Base-by-base conservation (phyloP, 2,113 vertebrate species). In the Camelus dromedarius region DNA sequence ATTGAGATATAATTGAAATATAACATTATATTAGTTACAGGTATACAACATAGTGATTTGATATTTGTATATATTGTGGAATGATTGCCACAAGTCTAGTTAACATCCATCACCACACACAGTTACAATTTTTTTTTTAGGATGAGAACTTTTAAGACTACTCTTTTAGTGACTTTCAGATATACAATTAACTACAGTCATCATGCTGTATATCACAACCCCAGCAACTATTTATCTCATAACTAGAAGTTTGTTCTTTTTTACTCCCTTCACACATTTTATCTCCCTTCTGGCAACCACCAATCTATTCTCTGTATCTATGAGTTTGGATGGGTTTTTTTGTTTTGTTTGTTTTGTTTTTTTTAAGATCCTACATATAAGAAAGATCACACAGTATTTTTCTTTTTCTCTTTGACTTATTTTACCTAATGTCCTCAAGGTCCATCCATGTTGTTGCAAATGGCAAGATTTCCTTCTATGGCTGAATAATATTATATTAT, bases 141-240 rank as follows among this genome's bases (percentile, higher is more conserved):
- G 28, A 88, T 72, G 64, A 93, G 75, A 81, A 81, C 46, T 72
- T 88, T 88, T 42, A 93, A 80, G 14, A 70, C 66, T 52, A 72
- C 54, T 42, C 13, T 69, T 10, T 82, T 48, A n/a, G 42, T 88
- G 72, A 62, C 56, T 93, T 72, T 88, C 30, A 92, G 75, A 64
- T 83, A 92, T 73, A 76, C 48, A 93, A 67, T 66, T 46, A 93
- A 56, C 70, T 85, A 64, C 4, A 54, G 80, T 83, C 42, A 50
- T 42, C 20, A 50, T 8, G 30, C 70, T 76, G 50, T 64, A 72
- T 18, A 52, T 88, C 38, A 93, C 1, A 26, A 22, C 26, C n/a
- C n/a, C 19, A n/a, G 9, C 16, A 52, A 19, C 24, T 50, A 22
- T 52, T 72, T 72, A 79, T 79, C 79, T 80, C 58, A 42, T 89